Evolutionary conservation across 30 jellyfish, hydroid and myxozoan species (phyloP).

Genomic region (Cassiopea xamachana): DNA sequence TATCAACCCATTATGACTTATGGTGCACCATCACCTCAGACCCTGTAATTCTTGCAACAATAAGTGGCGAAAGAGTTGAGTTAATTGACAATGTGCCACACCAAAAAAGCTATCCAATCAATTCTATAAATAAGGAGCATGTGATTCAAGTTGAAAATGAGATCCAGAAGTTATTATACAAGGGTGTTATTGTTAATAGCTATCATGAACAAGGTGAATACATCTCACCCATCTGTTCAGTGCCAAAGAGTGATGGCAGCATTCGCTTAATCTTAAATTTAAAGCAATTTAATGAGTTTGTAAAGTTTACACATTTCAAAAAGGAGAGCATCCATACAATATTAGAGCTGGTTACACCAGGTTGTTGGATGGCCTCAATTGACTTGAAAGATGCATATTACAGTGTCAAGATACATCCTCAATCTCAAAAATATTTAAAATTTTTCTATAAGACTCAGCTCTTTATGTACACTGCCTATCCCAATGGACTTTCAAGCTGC

Average conservation of each 20-base stretch:
- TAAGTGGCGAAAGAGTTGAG: neutral
- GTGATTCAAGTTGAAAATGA: neutral
- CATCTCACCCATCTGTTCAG: slow-evolving; percentile 23
- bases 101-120: neutral
- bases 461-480: neutral
- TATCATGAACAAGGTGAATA: slow-evolving; percentile 27
- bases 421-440: slow-evolving; percentile 13
- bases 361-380: slow-evolving; percentile 40
- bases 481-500: slow-evolving; percentile 41
- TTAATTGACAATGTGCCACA: too few species aligned
- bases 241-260: slow-evolving; percentile 58
- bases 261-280: slow-evolving; percentile 47
- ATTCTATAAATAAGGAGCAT: neutral
- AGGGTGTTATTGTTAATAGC: slow-evolving; percentile 3
- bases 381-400: slow-evolving; percentile 30
- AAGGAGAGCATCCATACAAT: slow-evolving; percentile 33
- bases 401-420: slow-evolving; percentile 31
- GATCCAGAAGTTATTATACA: neutral
- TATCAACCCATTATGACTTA: neutral
- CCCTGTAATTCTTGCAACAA: neutral
- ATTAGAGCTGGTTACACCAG: slow-evolving; percentile 3
- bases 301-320: slow-evolving; percentile 30
- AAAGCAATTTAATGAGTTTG: slow-evolving; percentile 15
- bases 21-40: neutral
- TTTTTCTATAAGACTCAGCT: neutral